phyloP scores from a whole-genome alignment of 1,140 invertebrate species.

The Aplysia californica region DNA sequence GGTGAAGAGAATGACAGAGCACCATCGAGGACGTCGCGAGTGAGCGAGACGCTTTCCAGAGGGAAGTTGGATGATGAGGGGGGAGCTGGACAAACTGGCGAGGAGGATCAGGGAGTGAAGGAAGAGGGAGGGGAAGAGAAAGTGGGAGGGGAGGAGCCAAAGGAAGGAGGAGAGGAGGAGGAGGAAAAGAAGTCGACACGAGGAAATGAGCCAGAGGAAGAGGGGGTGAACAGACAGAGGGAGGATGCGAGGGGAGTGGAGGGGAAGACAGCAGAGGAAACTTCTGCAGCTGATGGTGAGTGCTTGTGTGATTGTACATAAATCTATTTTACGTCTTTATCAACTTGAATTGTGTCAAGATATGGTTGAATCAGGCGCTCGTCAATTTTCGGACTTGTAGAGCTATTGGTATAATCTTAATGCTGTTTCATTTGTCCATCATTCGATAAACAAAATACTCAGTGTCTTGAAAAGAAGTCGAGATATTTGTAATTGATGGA shows the following conservation, averaged over 20 bases:
- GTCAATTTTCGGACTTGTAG: too few species aligned
- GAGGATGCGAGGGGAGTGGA: not conserved
- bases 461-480: too few species aligned
- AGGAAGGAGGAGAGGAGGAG: not conserved
- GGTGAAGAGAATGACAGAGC: not conserved
- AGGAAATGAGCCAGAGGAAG: not conserved
- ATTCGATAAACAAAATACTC: too few species aligned
- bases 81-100: not conserved
- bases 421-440: too few species aligned
- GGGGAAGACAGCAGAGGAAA: not conserved
- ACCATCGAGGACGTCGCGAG: not conserved
- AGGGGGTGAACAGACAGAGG: not conserved
- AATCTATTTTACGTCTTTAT: too few species aligned
- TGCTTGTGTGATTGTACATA: too few species aligned
- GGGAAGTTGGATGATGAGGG: not conserved
- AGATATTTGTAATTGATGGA: too few species aligned
- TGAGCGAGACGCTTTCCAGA: not conserved
- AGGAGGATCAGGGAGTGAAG: slow-evolving; percentile 4
- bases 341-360: too few species aligned
- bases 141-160: not conserved
- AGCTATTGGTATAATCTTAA: too few species aligned
- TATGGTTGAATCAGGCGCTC: too few species aligned
- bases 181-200: not conserved
- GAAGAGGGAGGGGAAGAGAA: not conserved
- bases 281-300: too few species aligned